Evolutionary conservation across 2,113 vertebrate species (phyloP).

Genomic region (Corythoichthys intestinalis): DNA sequence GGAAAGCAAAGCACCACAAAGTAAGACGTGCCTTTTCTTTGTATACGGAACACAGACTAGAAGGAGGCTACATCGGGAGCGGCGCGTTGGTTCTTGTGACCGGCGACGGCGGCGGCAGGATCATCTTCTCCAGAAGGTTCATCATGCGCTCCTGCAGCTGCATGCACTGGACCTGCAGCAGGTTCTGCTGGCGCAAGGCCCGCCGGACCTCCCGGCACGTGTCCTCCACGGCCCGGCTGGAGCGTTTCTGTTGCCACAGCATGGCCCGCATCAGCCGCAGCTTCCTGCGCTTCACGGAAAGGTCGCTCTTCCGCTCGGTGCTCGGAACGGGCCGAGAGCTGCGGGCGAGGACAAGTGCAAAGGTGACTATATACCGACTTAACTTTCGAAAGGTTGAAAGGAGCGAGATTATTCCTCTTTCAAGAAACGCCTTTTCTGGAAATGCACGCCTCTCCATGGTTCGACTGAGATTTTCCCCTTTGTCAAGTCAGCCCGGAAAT

Average conservation of each 20-base stretch:
- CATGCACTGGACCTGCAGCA: slow-evolving; percentile 91
- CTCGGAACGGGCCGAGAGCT: slow-evolving; percentile 80
- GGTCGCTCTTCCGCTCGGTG: slow-evolving; percentile 76
- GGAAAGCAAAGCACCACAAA: not conserved
- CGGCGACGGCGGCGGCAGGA: slow-evolving; percentile 58
- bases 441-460: too few relatives aligned
- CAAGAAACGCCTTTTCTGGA: too few relatives aligned
- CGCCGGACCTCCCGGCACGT: slow-evolving; percentile 89
- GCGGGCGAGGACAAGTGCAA: slow-evolving; percentile 15
- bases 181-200: slow-evolving; percentile 91
- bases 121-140: slow-evolving; percentile 93
- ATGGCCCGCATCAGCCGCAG: slow-evolving; percentile 88
- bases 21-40: slow-evolving; percentile 8
- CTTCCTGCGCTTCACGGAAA: slow-evolving; percentile 84
- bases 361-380: too few relatives aligned
- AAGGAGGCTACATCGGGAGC: not conserved
- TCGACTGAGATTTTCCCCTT: too few relatives aligned
- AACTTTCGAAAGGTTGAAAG: too few relatives aligned
- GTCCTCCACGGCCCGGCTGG: slow-evolving; percentile 88
- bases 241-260: slow-evolving; percentile 86
- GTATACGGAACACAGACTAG: not conserved
- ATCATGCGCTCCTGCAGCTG: slow-evolving; percentile 97
- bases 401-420: too few relatives aligned
- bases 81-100: not conserved
- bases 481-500: too few relatives aligned